These are phyloP conservation scores for Delichon dasypus DNA, from an alignment of 2,797 vertebrate species.

Conservation along the genomic window DNA sequence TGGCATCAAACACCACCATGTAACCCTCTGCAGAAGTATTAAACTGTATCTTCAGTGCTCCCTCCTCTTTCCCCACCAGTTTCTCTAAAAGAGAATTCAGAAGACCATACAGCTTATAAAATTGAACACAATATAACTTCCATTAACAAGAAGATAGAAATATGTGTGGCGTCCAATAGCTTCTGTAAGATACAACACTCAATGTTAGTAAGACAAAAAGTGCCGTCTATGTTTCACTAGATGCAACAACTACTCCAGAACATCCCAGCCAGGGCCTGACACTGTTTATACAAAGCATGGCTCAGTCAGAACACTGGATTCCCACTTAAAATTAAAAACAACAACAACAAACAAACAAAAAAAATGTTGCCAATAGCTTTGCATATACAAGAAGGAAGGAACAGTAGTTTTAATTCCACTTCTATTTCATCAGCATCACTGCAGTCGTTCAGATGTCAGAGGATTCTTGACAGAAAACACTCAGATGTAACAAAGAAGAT, in stretches of 20 bases:
- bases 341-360: not conserved
- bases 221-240: not conserved
- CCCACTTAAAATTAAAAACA: not conserved
- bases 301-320: not conserved
- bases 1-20: accelerated
- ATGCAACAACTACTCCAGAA: not conserved
- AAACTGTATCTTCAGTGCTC: not conserved
- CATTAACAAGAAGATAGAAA: not conserved
- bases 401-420: not conserved
- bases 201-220: not conserved
- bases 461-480: not conserved
- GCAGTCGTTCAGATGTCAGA: not conserved
- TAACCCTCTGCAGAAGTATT: not conserved
- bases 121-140: not conserved
- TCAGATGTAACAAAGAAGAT: not conserved
- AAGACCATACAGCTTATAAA: not conserved
- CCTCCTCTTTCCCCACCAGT: not conserved
- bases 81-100: not conserved
- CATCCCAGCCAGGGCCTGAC: not conserved
- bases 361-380: not conserved
- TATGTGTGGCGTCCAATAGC: accelerated
- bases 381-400: not conserved
- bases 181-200: accelerated
- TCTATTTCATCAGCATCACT: not conserved
- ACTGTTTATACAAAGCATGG: not conserved